Evolutionary conservation across 92 coral and sea anemone species (phyloP).

Genomic region (Phymanthus crucifer): DNA sequence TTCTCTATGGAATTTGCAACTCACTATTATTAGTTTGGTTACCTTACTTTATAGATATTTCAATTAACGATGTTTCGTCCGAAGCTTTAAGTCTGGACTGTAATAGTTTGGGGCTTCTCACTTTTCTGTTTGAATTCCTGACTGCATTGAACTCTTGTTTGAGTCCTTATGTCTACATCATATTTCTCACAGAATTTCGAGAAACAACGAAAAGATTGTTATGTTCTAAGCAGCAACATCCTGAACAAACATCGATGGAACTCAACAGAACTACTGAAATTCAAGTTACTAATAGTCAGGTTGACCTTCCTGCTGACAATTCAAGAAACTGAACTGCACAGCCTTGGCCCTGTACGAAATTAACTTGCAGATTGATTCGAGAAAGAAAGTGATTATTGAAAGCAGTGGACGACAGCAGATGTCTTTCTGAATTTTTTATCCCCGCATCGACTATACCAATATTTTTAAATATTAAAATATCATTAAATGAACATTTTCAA

Average conservation of each 20-base stretch:
- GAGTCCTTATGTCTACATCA: slow-evolving; percentile 5
- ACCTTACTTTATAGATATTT: too few relatives aligned
- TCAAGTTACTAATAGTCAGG: not conserved
- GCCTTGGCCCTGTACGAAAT: not conserved
- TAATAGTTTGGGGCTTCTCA: not conserved
- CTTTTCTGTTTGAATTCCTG: not conserved
- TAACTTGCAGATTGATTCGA: not conserved
- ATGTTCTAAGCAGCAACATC: not conserved
- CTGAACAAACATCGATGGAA: not conserved
- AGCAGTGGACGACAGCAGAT: too few relatives aligned
- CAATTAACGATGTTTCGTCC: not conserved
- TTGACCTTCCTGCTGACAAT: not conserved
- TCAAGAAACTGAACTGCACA: not conserved
- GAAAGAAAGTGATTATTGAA: too few relatives aligned
- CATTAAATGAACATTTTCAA: too few relatives aligned
- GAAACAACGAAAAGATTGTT: not conserved
- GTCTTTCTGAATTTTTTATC: too few relatives aligned
- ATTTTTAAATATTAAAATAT: too few relatives aligned
- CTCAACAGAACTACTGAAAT: not conserved
- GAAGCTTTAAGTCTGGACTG: not conserved
- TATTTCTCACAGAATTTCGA: slow-evolving; percentile 4
- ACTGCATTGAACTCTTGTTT: not conserved
- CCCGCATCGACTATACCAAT: too few relatives aligned
- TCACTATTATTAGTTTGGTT: not conserved
- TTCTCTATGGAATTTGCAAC: not conserved